Conservation (phyloP, 2,888 invertebrate genomes). For the Pyrochroa serraticornis region DNA sequence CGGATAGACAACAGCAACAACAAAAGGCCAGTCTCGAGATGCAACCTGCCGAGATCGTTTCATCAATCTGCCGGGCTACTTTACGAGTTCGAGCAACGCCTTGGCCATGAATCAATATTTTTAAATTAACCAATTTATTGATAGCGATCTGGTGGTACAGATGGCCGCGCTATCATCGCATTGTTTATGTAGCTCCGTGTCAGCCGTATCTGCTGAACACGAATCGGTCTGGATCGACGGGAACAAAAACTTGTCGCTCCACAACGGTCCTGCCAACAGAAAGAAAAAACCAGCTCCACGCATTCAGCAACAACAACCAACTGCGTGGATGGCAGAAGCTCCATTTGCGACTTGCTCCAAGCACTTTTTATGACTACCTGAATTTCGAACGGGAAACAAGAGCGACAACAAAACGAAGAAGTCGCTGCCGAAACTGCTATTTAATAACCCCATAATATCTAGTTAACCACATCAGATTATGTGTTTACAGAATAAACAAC, state of each 20-base stretch:
- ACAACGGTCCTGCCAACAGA: slow-evolving; percentile 31
- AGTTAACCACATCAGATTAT: too few relatives aligned
- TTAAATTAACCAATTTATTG: slow-evolving; percentile 57
- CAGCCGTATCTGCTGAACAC: slow-evolving; percentile 40
- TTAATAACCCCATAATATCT: too few relatives aligned
- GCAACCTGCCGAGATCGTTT: slow-evolving; percentile 33
- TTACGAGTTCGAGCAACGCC: slow-evolving; percentile 47
- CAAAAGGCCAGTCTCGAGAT: slow-evolving; percentile 22
- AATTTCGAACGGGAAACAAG: too few relatives aligned
- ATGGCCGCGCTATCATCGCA: slow-evolving; percentile 43
- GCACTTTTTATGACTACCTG: too few relatives aligned
- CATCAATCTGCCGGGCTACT: slow-evolving; percentile 41
- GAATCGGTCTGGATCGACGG: slow-evolving; percentile 41
- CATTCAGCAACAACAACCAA: too few relatives aligned
- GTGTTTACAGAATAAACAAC: too few relatives aligned
- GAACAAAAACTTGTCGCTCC: slow-evolving; percentile 43
- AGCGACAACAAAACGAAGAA: too few relatives aligned
- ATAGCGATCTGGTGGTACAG: slow-evolving; percentile 49
- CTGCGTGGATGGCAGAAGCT: too few relatives aligned
- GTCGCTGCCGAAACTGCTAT: too few relatives aligned
- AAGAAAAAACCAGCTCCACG: slow-evolving; percentile 32
- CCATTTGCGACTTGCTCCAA: too few relatives aligned
- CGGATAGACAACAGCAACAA: slow-evolving; percentile 17
- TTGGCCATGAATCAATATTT: slow-evolving; percentile 55
- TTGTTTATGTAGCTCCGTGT: slow-evolving; percentile 43